Percentiles rank a stretch among this genome's conserved stretches.
Conservation (phyloP, 1,140 invertebrate species). For the Drosophila saltans region DNA sequence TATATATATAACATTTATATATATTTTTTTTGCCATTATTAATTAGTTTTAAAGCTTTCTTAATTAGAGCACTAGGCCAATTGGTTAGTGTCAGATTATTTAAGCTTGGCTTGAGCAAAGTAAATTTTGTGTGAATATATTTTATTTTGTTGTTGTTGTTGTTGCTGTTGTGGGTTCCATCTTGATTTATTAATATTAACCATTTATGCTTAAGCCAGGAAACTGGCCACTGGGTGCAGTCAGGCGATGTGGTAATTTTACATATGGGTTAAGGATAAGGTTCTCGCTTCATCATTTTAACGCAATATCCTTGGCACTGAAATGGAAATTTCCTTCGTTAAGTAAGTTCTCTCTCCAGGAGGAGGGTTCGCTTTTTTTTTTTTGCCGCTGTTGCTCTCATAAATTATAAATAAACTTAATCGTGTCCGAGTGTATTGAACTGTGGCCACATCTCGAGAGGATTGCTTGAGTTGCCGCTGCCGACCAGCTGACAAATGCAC, state of each 20-base stretch:
- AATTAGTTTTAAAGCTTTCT: constrained; percentile 47
- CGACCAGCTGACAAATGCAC: constrained; percentile 57
- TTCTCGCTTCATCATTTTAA: constrained; percentile 61
- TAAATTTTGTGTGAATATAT: not conserved
- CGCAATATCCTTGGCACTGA: constrained; percentile 58
- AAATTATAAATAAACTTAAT: constrained; percentile 77
- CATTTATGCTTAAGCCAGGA: constrained; percentile 4
- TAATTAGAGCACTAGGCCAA: constrained; percentile 28
- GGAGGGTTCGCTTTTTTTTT: not conserved
- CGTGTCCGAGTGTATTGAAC: constrained; percentile 71
- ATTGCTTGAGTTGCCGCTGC: constrained; percentile 39
- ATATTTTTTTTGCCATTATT: constrained; percentile 33
- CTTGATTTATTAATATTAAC: constrained; percentile 28
- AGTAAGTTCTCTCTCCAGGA: constrained; percentile 12
- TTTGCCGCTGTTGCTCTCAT: constrained; percentile 36
- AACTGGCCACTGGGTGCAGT: not conserved
- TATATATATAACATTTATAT: not conserved
- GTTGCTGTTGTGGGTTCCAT: not conserved
- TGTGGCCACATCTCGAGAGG: constrained; percentile 36
- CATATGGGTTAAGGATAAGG: constrained; percentile 4
- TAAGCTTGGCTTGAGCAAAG: constrained; percentile 4
- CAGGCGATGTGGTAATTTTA: constrained; percentile 12
- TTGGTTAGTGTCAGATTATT: constrained; percentile 52
- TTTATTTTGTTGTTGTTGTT: not conserved
- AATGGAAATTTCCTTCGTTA: constrained; percentile 50